Evolutionary conservation across 2,797 vertebrate species (phyloP).

Genomic region (Enteromius trimaculatus): DNA sequence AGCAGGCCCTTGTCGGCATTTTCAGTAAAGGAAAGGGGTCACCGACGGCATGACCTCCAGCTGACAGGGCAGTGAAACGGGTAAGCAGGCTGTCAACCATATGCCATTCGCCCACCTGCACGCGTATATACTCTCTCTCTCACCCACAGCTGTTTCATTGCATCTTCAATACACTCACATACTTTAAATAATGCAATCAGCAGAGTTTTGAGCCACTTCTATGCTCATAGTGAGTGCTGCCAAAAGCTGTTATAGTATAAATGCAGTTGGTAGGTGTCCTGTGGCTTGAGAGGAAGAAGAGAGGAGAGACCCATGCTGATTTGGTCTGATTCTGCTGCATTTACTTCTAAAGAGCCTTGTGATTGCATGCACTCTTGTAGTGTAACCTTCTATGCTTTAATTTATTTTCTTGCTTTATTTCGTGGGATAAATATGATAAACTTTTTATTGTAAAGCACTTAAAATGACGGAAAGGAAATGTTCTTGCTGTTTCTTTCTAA

Average conservation of each 20-base stretch:
- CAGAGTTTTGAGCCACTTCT: conserved; percentile 40
- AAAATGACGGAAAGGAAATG: conserved; percentile 5
- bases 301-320: conserved; percentile 14
- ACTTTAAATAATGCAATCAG: conserved; percentile 52
- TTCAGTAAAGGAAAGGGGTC: conserved; percentile 47
- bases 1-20: conserved; percentile 17
- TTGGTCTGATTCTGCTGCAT: conserved; percentile 20
- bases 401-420: neutral
- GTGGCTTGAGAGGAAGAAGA: conserved; percentile 18
- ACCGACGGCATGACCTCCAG: conserved; percentile 34
- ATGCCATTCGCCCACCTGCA: conserved; percentile 8
- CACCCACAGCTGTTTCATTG: conserved; percentile 26
- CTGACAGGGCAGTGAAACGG: conserved; percentile 37
- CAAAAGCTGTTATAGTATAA: conserved; percentile 31
- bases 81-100: conserved; percentile 52
- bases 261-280: conserved; percentile 34
- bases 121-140: neutral
- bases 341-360: conserved; percentile 7
- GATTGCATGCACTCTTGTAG: conserved; percentile 17
- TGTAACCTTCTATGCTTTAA: neutral
- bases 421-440: neutral
- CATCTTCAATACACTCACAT: conserved; percentile 43
- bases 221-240: conserved; percentile 29
- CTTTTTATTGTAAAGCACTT: neutral
- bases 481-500: conserved; percentile 17